These are phyloP conservation scores for Lysandra bellargus DNA, from an alignment of 2,888 invertebrate genomes.

Conservation along the genomic window DNA sequence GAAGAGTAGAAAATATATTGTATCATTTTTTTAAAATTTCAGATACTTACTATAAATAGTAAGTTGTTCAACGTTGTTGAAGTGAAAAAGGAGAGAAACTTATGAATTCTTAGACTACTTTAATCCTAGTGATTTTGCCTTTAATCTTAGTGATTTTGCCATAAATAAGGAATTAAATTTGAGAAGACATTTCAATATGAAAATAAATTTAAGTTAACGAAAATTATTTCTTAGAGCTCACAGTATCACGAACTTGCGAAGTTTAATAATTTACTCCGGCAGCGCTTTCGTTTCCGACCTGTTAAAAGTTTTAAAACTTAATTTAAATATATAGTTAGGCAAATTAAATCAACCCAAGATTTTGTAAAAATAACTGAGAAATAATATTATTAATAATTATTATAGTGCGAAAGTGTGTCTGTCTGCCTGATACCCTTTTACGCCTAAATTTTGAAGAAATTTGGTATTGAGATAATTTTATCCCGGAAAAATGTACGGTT, in stretches of 20 bases:
- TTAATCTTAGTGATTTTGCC: background rate
- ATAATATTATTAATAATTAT: background rate
- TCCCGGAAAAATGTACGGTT: too few species aligned
- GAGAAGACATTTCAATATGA: constrained; percentile 17
- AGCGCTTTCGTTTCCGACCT: constrained; percentile 17
- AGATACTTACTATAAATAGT: too few species aligned
- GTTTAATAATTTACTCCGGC: constrained; percentile 31
- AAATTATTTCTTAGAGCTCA: constrained; percentile 33
- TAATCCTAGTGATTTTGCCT: background rate
- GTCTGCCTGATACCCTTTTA: too few species aligned
- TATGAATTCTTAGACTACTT: background rate
- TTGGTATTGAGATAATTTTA: too few species aligned
- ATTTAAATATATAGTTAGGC: constrained; percentile 34
- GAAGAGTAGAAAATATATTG: too few species aligned
- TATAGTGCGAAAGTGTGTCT: too few species aligned
- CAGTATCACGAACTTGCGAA: constrained; percentile 31
- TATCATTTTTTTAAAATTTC: too few species aligned
- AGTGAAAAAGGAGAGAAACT: too few species aligned
- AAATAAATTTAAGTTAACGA: background rate
- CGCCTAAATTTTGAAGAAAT: too few species aligned
- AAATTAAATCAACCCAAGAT: constrained; percentile 31
- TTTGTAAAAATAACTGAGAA: constrained; percentile 14
- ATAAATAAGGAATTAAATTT: background rate
- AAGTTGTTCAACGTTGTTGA: too few species aligned
- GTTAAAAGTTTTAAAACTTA: constrained; percentile 31